Base-by-base conservation (phyloP, 2,888 invertebrate genomes). In the Chrysolina haemoptera region DNA sequence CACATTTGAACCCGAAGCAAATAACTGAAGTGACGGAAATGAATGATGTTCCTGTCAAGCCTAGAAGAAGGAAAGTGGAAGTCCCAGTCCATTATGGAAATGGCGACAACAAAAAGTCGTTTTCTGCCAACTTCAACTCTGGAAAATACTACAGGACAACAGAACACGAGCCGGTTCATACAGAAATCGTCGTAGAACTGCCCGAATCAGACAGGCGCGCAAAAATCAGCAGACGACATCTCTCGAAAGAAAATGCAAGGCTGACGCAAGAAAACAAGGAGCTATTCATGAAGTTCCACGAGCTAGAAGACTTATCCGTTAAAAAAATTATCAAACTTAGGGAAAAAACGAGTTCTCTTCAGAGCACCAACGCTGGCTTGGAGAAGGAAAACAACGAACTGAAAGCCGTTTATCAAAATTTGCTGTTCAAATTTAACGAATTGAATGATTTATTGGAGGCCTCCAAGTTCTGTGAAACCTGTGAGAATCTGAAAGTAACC, bases 281-380 rank as follows among this genome's bases (percentile, higher is more conserved):
- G 40, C 85, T 91, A 0, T 86, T 90, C 11, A 88, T 87, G 1
- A 90, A 90, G 1, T 86, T 91, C 1, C 89, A 90, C 86, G 90
- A 89, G 27, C 84, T 85, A 12, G 86, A 88, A 70, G 84, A 86
- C 11, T 77, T 86, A 12, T 84, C 93, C 66, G 89, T 91, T 69
- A 90, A 91, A 80, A 93, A 91, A 80, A 90, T 93, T 82, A 85
- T 89, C 69, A 92, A 92, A 84, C 84, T 93, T 6, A 90, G 92
- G 68, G 91, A 92, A 62, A 93, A 92, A 82, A 85, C 93, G 0
- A 89, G 90, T 76, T 87, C 89, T 0, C 88, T 93, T 0, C 88
- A 93, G 68, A 90, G 90, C 63, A 90, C 90, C 78, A 93, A 93
- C 83, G 90, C 90, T 71, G 88, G 92, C 50, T 90, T 93, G 76